phyloP scores from a whole-genome alignment of 2,113 vertebrate genomes.

The Stegostoma tigrinum region DNA sequence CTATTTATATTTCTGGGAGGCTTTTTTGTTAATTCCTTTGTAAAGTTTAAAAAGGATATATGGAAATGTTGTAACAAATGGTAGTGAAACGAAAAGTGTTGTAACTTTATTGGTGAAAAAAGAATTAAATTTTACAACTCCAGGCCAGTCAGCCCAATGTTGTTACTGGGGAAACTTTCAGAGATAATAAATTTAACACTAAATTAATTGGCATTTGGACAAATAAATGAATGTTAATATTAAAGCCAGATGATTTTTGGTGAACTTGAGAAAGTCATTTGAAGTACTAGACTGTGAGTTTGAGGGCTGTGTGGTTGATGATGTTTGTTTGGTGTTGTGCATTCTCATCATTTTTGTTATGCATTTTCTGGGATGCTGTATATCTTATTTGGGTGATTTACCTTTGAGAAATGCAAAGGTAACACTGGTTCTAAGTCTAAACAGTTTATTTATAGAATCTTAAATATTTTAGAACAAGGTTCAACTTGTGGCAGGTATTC shows the following conservation, averaged over 20 bases:
- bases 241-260: not conserved
- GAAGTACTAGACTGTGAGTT: not conserved
- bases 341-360: no score
- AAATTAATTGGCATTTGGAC: not conserved
- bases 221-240: not conserved
- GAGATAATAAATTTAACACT: no score
- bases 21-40: not conserved
- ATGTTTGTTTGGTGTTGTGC: no score
- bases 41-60: not conserved
- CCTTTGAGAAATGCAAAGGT: no score
- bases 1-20: not conserved
- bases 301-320: not conserved
- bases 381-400: no score
- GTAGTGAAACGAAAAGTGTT: not conserved
- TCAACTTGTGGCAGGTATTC: no score
- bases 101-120: not conserved
- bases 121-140: not conserved
- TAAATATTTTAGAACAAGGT: no score
- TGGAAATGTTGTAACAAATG: not conserved
- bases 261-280: not conserved
- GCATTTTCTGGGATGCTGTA: no score
- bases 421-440: no score
- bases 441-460: no score
- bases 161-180: not conserved
- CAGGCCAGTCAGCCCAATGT: not conserved